phyloP scores from a whole-genome alignment of 1,140 invertebrate genomes.

The Lycorma delicatula region DNA sequence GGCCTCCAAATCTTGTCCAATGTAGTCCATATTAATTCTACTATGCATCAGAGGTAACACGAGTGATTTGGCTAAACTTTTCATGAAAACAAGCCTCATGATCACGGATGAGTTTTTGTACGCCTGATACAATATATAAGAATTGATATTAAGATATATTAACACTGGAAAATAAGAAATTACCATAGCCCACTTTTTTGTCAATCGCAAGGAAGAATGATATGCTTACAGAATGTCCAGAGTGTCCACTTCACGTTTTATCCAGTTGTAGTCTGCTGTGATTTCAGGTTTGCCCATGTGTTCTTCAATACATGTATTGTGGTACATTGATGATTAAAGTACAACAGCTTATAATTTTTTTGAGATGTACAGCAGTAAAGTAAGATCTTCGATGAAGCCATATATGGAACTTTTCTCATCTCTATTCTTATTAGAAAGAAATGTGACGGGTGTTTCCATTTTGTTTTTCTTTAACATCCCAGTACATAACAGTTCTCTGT shows the following conservation, averaged over 20 bases:
- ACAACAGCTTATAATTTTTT: conserved; percentile 28
- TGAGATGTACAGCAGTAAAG: conserved; percentile 30
- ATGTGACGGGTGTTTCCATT: not conserved
- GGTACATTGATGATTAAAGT: conserved; percentile 29
- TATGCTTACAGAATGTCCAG: conserved; percentile 38
- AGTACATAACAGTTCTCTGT: not conserved
- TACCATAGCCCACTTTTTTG: conserved; percentile 43
- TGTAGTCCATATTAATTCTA: not conserved
- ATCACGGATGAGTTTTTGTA: not conserved
- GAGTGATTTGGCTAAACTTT: not conserved
- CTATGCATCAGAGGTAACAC: not conserved
- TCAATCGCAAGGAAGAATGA: conserved; percentile 40
- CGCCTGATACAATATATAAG: not conserved
- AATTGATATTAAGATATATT: conserved; percentile 32
- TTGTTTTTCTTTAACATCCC: conserved; percentile 10
- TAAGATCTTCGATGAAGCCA: conserved; percentile 29
- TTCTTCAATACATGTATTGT: conserved; percentile 17
- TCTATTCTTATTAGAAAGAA: not conserved
- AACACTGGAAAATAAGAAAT: conserved; percentile 43
- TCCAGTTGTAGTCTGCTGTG: conserved; percentile 38
- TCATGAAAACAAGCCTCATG: not conserved
- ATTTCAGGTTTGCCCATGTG: conserved; percentile 34
- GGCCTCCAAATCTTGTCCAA: not conserved
- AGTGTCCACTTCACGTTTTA: conserved; percentile 39
- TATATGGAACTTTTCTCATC: no score